Evolutionary conservation across 2,888 invertebrate species (phyloP).

Genomic region (Lithophane ornitopus): DNA sequence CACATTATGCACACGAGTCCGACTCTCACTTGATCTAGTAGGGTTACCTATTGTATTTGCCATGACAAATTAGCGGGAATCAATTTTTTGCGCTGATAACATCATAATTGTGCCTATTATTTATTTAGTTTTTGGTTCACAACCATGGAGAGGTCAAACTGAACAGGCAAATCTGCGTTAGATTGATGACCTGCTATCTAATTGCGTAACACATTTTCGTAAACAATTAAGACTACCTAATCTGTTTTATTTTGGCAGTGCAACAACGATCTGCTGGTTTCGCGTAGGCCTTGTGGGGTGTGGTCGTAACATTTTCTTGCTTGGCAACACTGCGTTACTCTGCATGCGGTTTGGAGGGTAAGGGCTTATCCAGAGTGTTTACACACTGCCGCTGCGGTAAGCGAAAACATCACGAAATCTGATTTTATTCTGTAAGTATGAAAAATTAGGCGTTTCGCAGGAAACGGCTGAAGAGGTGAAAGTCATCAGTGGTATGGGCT

Average conservation of each 20-base stretch:
- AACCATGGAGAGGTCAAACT: background rate
- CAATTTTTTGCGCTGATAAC: conserved; percentile 26
- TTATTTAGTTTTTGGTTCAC: background rate
- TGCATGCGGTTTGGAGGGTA: background rate
- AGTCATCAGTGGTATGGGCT: background rate
- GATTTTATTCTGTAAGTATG: background rate
- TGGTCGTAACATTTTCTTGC: too few species aligned
- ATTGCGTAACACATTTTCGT: too few species aligned
- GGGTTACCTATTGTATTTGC: conserved; percentile 5
- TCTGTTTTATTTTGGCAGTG: too few species aligned
- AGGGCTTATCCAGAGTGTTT: background rate
- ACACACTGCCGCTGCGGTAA: background rate
- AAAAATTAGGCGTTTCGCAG: background rate
- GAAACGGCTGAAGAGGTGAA: background rate
- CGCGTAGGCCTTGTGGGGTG: too few species aligned
- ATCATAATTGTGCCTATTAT: background rate
- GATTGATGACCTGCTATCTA: background rate
- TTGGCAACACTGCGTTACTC: background rate
- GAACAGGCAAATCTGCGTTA: background rate
- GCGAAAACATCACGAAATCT: too few species aligned
- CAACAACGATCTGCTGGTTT: too few species aligned
- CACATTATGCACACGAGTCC: background rate
- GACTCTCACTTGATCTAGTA: background rate
- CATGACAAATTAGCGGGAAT: conserved; percentile 5
- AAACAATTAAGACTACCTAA: too few species aligned